Conservation (phyloP, 2,888 invertebrate species). For the Zonitis immaculata region DNA sequence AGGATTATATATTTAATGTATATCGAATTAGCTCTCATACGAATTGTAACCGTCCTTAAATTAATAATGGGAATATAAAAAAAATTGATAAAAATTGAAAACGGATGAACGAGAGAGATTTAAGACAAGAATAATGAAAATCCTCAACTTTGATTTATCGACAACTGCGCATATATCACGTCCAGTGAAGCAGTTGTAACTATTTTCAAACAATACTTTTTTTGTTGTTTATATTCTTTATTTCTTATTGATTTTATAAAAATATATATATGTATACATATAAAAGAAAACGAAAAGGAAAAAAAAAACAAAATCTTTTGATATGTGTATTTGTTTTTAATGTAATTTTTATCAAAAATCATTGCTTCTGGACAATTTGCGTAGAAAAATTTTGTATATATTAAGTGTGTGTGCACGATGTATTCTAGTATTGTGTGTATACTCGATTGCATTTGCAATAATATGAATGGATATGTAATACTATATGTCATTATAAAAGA, state of each 20-base stretch:
- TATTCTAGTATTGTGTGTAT: conserved; percentile 51
- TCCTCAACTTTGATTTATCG: conserved; percentile 35
- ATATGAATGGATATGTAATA: conserved; percentile 51
- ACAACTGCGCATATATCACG: conserved; percentile 40
- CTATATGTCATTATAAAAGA: conserved; percentile 52
- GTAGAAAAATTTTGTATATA: conserved; percentile 44
- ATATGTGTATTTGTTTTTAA: conserved; percentile 22
- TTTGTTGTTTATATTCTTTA: conserved; percentile 15
- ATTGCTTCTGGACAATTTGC: conserved; percentile 41
- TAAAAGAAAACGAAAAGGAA: no score
- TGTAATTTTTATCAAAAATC: conserved; percentile 32
- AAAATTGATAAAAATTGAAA: neutral
- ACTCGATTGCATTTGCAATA: conserved; percentile 51
- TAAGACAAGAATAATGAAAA: conserved; percentile 22
- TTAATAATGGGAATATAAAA: conserved; percentile 20
- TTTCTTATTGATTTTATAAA: conserved; percentile 16
- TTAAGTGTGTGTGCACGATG: conserved; percentile 48
- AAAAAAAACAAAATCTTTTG: no score
- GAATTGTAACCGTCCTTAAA: conserved; percentile 47
- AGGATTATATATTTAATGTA: conserved; percentile 23
- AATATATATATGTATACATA: neutral
- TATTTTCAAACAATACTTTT: conserved; percentile 21
- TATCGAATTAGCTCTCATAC: conserved; percentile 28
- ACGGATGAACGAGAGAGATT: neutral
- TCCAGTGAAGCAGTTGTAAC: conserved; percentile 30